Percentiles rank a stretch among this genome's conserved stretches.
phyloP scores from a whole-genome alignment of 1,140 invertebrate genomes.

The Drosophila prosaltans region DNA sequence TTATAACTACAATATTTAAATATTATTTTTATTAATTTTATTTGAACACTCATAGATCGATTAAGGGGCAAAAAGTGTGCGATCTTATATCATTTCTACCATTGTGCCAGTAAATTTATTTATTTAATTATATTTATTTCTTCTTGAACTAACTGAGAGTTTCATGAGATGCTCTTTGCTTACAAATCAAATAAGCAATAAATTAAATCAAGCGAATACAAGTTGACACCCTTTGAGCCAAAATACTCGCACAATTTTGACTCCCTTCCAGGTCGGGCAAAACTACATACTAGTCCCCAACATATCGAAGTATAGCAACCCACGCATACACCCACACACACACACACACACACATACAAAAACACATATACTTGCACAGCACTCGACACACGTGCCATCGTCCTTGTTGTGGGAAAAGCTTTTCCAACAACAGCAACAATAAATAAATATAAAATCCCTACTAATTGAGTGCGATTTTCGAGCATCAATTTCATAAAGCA shows the following conservation, averaged over 20 bases:
- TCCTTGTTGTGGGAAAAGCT: constrained; percentile 20
- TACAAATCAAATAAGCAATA: constrained; percentile 58
- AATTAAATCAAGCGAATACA: constrained; percentile 65
- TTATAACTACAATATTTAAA: too few relatives aligned
- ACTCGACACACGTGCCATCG: constrained; percentile 53
- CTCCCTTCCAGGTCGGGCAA: neutral
- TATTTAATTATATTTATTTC: neutral
- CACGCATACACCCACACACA: neutral
- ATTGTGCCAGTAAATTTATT: too few relatives aligned
- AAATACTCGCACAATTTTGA: constrained; percentile 43
- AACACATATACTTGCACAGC: constrained; percentile 11
- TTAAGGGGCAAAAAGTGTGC: too few relatives aligned
- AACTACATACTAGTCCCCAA: neutral
- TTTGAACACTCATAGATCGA: too few relatives aligned
- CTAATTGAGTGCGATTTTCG: constrained; percentile 80
- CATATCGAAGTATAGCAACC: neutral
- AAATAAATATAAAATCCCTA: constrained; percentile 79
- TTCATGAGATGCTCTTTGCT: constrained; percentile 10
- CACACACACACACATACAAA: neutral
- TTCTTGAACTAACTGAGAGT: constrained; percentile 7
- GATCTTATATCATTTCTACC: too few relatives aligned
- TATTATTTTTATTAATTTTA: too few relatives aligned
- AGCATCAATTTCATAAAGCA: constrained; percentile 79
- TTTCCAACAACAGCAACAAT: constrained; percentile 54
- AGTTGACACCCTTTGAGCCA: constrained; percentile 62